Percentiles rank a stretch among this genome's conserved stretches.
Evolutionary conservation across 1,140 invertebrate genomes (phyloP).

Genomic region (Mycetomoellerius zeteki): DNA sequence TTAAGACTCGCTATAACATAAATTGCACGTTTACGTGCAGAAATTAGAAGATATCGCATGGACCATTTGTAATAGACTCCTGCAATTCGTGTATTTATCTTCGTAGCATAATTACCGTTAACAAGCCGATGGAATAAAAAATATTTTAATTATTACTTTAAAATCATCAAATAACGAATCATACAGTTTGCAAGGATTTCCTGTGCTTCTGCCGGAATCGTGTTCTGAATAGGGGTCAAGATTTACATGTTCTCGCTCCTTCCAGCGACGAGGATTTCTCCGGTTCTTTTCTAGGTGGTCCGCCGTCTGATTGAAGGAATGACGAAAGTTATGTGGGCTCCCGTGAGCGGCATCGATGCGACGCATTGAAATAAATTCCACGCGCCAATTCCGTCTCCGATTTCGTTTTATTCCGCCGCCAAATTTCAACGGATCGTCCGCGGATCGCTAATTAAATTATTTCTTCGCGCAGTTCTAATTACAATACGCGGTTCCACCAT

Average conservation of each 20-base stretch:
- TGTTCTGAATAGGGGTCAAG: slow-evolving; percentile 76
- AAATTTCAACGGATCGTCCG: background rate
- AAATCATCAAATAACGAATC: slow-evolving; percentile 29
- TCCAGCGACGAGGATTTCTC: slow-evolving; percentile 72
- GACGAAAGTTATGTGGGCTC: slow-evolving; percentile 76
- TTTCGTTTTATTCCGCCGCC: background rate
- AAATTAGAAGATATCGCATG: slow-evolving; percentile 29
- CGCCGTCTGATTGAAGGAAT: slow-evolving; percentile 71
- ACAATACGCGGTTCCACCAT: background rate
- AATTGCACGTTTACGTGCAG: background rate
- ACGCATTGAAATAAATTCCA: slow-evolving; percentile 70
- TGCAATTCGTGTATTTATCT: background rate
- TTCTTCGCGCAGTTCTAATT: slow-evolving; percentile 44
- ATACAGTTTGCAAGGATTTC: slow-evolving; percentile 57
- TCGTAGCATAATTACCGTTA: background rate
- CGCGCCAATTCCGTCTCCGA: slow-evolving; percentile 29
- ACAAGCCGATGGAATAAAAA: background rate
- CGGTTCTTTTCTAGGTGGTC: slow-evolving; percentile 76
- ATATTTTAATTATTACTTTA: slow-evolving; percentile 18
- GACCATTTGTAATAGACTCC: background rate
- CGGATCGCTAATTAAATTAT: slow-evolving; percentile 53
- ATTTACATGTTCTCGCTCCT: slow-evolving; percentile 75
- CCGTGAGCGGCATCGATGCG: slow-evolving; percentile 67
- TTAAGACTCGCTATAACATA: slow-evolving; percentile 23
- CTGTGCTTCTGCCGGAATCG: slow-evolving; percentile 66